A percentile compares a stretch with the other conserved stretches of the same genome.
Conservation (phyloP, 2,888 invertebrate genomes). For the Rhamnusium bicolor region DNA sequence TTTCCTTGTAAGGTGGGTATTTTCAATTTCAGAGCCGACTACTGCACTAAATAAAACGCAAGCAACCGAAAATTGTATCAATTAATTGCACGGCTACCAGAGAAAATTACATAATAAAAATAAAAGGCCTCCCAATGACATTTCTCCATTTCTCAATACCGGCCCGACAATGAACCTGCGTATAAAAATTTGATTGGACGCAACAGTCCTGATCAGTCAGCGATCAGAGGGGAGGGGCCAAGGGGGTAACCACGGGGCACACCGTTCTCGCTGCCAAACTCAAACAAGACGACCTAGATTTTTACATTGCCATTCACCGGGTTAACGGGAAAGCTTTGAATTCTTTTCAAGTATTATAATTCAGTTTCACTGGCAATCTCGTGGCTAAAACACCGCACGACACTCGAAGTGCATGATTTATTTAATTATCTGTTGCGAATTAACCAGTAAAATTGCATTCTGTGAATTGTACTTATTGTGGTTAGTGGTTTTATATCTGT, state of each 20-base stretch:
- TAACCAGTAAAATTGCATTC: not conserved
- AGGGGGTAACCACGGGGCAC: conserved; percentile 46
- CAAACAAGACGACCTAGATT: conserved; percentile 65
- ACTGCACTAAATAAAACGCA: not conserved
- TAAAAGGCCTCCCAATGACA: conserved; percentile 15
- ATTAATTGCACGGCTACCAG: not conserved
- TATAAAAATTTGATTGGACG: conserved; percentile 2
- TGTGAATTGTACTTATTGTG: not conserved
- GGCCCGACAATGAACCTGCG: conserved; percentile 26
- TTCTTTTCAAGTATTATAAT: conserved; percentile 60
- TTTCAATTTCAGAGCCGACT: not conserved
- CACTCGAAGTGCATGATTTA: conserved; percentile 22
- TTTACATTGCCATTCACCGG: conserved; percentile 66
- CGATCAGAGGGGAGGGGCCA: conserved; percentile 36
- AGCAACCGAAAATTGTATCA: not conserved
- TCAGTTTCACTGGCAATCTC: conserved; percentile 61
- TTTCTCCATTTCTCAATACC: conserved; percentile 18
- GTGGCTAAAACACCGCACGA: conserved; percentile 42
- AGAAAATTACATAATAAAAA: not conserved
- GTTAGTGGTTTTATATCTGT: conserved; percentile 2
- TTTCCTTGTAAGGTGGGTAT: conserved; percentile 7
- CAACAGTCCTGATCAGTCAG: not conserved
- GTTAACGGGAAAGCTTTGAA: conserved; percentile 66
- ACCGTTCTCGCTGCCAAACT: conserved; percentile 51
- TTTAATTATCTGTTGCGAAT: not conserved